Conservation (phyloP, 2,113 vertebrate genomes). For the Antennarius striatus region DNA sequence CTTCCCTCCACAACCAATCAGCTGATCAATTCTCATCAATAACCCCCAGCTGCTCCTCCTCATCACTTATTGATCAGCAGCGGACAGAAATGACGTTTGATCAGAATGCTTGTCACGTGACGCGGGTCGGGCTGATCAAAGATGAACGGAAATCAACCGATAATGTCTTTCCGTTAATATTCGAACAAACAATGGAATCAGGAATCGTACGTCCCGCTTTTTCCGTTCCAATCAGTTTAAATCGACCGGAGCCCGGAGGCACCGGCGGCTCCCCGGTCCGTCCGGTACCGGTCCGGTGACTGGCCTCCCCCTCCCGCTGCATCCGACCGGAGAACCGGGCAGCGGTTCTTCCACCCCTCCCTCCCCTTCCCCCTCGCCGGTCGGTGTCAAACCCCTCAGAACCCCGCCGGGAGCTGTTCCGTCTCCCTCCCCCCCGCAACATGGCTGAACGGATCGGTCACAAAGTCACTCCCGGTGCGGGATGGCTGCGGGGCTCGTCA, state of each 20-base stretch:
- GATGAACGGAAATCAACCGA: no score
- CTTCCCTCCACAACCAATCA: constrained; percentile 38
- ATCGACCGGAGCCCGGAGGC: no score
- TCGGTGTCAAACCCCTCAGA: constrained; percentile 58
- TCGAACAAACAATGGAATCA: no score
- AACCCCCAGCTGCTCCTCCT: constrained; percentile 22
- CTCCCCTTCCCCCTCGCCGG: background rate
- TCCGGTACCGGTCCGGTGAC: constrained; percentile 9
- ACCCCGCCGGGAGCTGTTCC: constrained; percentile 41
- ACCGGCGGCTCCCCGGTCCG: no score
- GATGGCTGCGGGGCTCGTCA: background rate
- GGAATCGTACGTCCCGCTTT: no score
- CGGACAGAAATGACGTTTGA: no score
- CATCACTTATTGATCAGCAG: background rate
- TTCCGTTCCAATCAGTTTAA: no score
- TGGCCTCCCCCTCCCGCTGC: constrained; percentile 25
- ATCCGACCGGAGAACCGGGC: constrained; percentile 50
- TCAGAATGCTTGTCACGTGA: no score
- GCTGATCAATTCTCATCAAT: constrained; percentile 51
- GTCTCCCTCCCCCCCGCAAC: constrained; percentile 36
- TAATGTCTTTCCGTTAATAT: no score
- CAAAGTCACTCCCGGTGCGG: constrained; percentile 48
- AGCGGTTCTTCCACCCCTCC: background rate
- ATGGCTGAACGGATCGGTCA: constrained; percentile 65
- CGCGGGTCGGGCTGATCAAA: no score